phyloP scores from a whole-genome alignment of 1,140 invertebrate genomes.

The Colletes gigas region DNA sequence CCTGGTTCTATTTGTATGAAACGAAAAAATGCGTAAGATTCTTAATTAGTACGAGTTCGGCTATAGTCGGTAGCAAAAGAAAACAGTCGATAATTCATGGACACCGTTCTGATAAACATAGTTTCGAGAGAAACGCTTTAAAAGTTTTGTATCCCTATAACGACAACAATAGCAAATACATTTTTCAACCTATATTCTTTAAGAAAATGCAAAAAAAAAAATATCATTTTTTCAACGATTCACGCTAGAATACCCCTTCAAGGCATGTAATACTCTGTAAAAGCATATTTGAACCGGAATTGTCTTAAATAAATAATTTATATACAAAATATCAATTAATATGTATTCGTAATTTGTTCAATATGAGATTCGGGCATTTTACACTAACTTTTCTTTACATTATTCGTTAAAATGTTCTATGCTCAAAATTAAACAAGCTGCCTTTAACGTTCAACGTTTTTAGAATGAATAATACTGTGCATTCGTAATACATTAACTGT shows the following conservation, averaged over 20 bases:
- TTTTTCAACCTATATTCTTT: too few relatives aligned
- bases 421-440: constrained; percentile 15
- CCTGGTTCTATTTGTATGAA: too few relatives aligned
- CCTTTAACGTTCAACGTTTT: background rate
- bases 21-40: too few relatives aligned
- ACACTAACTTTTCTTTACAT: background rate
- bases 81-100: too few relatives aligned
- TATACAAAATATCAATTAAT: constrained; percentile 10
- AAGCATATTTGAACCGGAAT: constrained; percentile 13
- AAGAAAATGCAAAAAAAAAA: too few relatives aligned
- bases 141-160: too few relatives aligned
- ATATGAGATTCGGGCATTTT: constrained; percentile 13
- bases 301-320: constrained; percentile 40
- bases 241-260: background rate
- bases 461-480: background rate
- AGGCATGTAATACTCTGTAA: constrained; percentile 20
- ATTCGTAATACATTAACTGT: constrained; percentile 13
- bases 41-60: too few relatives aligned
- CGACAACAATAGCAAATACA: too few relatives aligned
- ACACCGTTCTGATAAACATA: too few relatives aligned
- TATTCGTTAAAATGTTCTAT: background rate
- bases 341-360: background rate
- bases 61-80: too few relatives aligned
- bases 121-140: too few relatives aligned
- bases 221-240: too few relatives aligned